A percentile compares a stretch with the other conserved stretches of the same genome.
Conservation (phyloP, 2,113 vertebrate genomes). For the Hypomesus transpacificus region DNA sequence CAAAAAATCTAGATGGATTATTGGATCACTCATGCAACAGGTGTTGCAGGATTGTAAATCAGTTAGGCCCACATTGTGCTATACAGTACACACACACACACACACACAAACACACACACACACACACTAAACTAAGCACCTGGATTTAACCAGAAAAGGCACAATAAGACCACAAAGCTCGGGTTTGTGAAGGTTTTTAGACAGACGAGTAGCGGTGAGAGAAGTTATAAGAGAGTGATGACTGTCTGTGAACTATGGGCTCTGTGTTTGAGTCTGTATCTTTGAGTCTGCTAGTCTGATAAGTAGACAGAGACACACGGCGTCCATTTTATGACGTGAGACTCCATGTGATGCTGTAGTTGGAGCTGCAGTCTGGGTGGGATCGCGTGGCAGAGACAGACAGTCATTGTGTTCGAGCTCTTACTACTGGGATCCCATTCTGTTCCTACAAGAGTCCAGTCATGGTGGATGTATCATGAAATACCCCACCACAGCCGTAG, state of each 20-base stretch:
- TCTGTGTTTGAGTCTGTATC: conserved; percentile 27
- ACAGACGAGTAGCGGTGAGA: too few species aligned
- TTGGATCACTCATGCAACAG: conserved; percentile 44
- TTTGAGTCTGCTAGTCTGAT: conserved; percentile 22
- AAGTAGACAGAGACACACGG: conserved; percentile 22
- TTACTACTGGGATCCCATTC: conserved; percentile 47
- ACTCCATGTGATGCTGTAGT: conserved; percentile 36
- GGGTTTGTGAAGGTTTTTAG: too few species aligned
- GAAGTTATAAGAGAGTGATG: conserved; percentile 1
- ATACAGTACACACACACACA: conserved; percentile 18
- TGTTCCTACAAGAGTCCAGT: conserved; percentile 56
- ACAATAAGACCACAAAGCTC: neutral
- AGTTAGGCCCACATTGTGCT: conserved; percentile 12
- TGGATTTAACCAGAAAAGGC: conserved; percentile 12
- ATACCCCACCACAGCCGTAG: conserved; percentile 53
- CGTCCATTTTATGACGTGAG: conserved; percentile 42
- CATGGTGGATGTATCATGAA: conserved; percentile 61
- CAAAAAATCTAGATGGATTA: conserved; percentile 46
- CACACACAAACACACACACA: too few species aligned
- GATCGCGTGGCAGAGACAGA: conserved; percentile 52
- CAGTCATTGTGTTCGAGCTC: conserved; percentile 61
- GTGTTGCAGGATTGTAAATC: conserved; percentile 36
- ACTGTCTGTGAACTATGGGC: conserved; percentile 30
- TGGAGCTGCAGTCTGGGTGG: conserved; percentile 16
- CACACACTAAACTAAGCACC: conserved; percentile 16